Evolutionary conservation across 2,797 vertebrate genomes (phyloP), one percentile per base, ranked within the genome.

Genomic region (Lindbergichthys nudifrons): DNA sequence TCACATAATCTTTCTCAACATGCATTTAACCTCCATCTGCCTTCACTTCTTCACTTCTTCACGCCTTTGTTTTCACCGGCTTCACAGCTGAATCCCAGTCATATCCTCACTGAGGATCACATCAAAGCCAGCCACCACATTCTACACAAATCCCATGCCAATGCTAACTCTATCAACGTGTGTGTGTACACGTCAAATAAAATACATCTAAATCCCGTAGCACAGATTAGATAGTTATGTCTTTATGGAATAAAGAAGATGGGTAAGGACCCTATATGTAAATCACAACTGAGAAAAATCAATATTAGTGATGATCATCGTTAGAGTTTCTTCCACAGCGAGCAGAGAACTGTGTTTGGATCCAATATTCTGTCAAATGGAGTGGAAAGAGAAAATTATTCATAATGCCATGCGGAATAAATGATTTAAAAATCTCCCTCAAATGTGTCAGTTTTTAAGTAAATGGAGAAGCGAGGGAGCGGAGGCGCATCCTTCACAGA

Each of bases 351-450:
- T 45, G 54, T 73, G 81, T 77, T 87, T 76, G 64, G 59, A 85
- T 86, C 83, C 76, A 80, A 77, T 80, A 84, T 82, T 87, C 87
- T 26, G 69, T 88, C 79, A 88, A 83, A 89, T 80, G 67, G 45
- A 26, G 56, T 16, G 68, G 71, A 83, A 87, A 73, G 78, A 73
- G 57, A 74, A 84, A 83, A 83, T 73, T 65, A 83, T 89, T 84
- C 73, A 73, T 70, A 73, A 87, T 54, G 65, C 61, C 72, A 77
- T 50, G 57, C 3, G 39, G 77, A 74, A 85, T 79, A 87, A 87
- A 84, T 77, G 70, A 83, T 84, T 87, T 79, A 79, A 72, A 83
- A 83, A 84, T 82, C 69, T 75, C 63, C 65, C 70, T 80, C 72
- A 80, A 78, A 86, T 53, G 68, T 81, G 78, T 72, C 74, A 75